phyloP scores from a whole-genome alignment of 2,888 invertebrate genomes.

The Drosophila longiperda region DNA sequence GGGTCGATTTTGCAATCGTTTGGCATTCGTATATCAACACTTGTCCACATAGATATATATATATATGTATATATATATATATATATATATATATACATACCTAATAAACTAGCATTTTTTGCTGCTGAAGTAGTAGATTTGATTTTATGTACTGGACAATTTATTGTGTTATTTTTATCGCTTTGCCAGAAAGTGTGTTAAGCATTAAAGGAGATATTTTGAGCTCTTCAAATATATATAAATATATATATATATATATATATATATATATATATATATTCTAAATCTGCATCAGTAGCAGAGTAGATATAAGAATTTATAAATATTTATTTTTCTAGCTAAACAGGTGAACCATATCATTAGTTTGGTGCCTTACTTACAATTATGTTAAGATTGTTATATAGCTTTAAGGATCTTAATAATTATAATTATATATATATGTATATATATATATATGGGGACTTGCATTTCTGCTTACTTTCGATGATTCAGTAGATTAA shows the following conservation, averaged over 20 bases:
- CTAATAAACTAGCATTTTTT: not conserved
- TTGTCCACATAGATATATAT: constrained; percentile 16
- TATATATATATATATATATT: not conserved
- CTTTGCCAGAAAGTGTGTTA: not conserved
- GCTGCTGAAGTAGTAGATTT: not conserved
- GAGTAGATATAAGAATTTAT: not conserved
- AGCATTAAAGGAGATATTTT: not conserved
- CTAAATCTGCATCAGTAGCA: not conserved
- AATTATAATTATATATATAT: not conserved
- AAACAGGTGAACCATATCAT: not conserved
- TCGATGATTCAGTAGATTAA: not conserved
- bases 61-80: not conserved
- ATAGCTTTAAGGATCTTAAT: not conserved
- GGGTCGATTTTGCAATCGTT: constrained; percentile 58
- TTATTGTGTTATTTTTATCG: not conserved
- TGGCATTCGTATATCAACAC: constrained; percentile 76
- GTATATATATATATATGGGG: not conserved
- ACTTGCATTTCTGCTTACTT: not conserved
- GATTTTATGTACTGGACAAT: not conserved
- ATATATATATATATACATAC: not conserved
- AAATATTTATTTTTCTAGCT: not conserved
- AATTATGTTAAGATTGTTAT: not conserved
- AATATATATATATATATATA: not conserved
- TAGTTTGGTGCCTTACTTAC: not conserved
- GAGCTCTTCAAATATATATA: not conserved